Evolutionary conservation across 2,888 invertebrate genomes (phyloP).

Genomic region (Coenonympha arcania): DNA sequence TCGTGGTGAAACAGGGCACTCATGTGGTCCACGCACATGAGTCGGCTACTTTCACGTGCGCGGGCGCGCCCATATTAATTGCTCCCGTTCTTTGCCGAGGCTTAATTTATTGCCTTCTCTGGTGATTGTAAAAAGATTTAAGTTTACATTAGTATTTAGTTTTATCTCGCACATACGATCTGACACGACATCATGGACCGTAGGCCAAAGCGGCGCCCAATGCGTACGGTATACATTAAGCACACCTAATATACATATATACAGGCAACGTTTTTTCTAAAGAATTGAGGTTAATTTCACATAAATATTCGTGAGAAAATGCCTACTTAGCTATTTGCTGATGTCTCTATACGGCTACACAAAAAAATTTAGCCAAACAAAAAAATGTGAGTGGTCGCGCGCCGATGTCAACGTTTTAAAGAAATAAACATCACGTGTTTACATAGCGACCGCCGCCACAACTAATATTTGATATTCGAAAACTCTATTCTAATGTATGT

Average conservation of each 20-base stretch:
- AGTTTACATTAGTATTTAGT: constrained; percentile 68
- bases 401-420: constrained; percentile 66
- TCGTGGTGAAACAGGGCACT: constrained; percentile 40
- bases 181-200: constrained; percentile 63
- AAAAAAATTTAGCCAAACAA: constrained; percentile 69
- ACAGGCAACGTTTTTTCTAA: not conserved
- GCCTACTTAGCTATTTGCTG: constrained; percentile 46
- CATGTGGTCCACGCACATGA: constrained; percentile 43
- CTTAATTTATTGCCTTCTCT: constrained; percentile 69
- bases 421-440: constrained; percentile 72
- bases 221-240: not conserved
- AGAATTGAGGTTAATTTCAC: not conserved
- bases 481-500: constrained; percentile 73
- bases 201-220: not conserved
- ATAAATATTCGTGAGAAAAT: constrained; percentile 37
- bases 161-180: constrained; percentile 65
- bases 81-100: constrained; percentile 72
- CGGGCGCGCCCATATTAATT: constrained; percentile 72
- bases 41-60: constrained; percentile 65
- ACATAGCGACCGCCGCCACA: constrained; percentile 67
- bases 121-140: constrained; percentile 71
- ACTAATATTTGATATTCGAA: constrained; percentile 72
- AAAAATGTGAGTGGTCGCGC: constrained; percentile 65
- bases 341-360: constrained; percentile 57
- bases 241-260: not conserved